phyloP scores from a whole-genome alignment of 2,888 invertebrate species.

The Caenorhabditis angaria region DNA sequence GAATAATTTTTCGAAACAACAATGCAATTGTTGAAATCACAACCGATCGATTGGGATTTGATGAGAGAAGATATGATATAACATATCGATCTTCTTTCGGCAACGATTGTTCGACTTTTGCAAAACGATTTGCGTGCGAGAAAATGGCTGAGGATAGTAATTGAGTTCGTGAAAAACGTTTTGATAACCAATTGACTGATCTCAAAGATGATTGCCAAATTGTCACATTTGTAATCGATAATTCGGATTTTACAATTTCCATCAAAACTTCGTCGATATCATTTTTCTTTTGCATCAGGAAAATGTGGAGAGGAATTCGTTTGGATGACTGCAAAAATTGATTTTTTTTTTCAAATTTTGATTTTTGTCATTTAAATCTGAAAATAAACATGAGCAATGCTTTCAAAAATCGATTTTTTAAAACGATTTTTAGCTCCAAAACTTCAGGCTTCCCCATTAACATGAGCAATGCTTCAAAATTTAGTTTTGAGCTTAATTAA shows the following conservation, averaged over 20 bases:
- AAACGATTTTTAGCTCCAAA: too few species aligned
- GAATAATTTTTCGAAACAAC: slow-evolving; percentile 42
- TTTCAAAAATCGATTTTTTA: too few species aligned
- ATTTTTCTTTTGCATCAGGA: slow-evolving; percentile 40
- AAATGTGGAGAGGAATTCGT: slow-evolving; percentile 48
- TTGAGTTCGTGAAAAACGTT: slow-evolving; percentile 40
- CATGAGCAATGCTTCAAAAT: too few species aligned
- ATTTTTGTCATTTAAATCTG: too few species aligned
- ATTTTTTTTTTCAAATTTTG: too few species aligned
- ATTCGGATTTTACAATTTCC: slow-evolving; percentile 47
- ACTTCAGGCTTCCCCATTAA: too few species aligned
- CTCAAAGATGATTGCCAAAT: slow-evolving; percentile 41
- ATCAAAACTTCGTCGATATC: slow-evolving; percentile 38
- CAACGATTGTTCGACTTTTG: slow-evolving; percentile 21
- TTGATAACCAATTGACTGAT: slow-evolving; percentile 34
- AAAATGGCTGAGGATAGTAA: slow-evolving; percentile 40
- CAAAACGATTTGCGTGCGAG: slow-evolving; percentile 38
- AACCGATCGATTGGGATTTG: slow-evolving; percentile 19
- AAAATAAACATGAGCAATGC: too few species aligned
- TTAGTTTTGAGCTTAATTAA: too few species aligned
- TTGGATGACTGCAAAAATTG: slow-evolving; percentile 9
- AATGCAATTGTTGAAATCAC: slow-evolving; percentile 47
- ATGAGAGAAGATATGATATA: slow-evolving; percentile 29
- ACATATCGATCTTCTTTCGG: slow-evolving; percentile 22
- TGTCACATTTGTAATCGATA: slow-evolving; percentile 52